Percentiles rank a stretch among this genome's conserved stretches.
Conservation (phyloP, 2,888 invertebrate genomes). For the Drosophila neotestacea region DNA sequence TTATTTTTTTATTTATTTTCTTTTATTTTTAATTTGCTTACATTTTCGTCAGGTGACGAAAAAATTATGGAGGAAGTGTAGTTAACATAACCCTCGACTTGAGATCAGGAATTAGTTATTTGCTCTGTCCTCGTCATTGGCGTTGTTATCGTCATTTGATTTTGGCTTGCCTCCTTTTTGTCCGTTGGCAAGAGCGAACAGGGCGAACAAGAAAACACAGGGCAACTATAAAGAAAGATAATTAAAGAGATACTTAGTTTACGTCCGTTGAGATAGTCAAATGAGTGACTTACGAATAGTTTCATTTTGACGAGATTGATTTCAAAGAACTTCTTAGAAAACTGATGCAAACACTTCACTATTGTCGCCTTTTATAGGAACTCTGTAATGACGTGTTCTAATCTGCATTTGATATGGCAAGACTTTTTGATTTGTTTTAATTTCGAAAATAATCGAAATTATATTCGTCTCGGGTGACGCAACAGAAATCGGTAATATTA, state of each 20-base stretch:
- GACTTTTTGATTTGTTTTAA: too few species aligned
- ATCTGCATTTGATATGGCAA: background rate
- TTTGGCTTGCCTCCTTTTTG: too few species aligned
- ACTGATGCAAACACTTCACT: background rate
- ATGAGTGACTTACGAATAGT: background rate
- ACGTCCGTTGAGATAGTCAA: background rate
- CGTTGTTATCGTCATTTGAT: background rate
- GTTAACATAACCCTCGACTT: too few species aligned
- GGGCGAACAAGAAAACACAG: background rate
- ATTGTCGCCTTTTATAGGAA: background rate
- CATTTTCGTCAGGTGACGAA: background rate
- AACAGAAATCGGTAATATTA: too few species aligned
- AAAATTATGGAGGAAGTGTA: background rate
- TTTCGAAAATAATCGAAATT: too few species aligned
- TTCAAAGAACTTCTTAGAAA: background rate
- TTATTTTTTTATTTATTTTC: background rate
- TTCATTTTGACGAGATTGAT: background rate
- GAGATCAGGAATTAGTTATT: too few species aligned
- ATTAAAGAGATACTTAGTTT: background rate
- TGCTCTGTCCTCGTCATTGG: too few species aligned
- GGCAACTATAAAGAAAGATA: background rate
- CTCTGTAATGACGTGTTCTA: background rate
- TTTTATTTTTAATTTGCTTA: background rate
- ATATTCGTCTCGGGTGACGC: too few species aligned
- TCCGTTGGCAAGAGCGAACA: background rate